A percentile compares a stretch with the other conserved stretches of the same genome.
These are phyloP conservation scores for Mactra quadrangularis DNA, from an alignment of 1,140 invertebrate genomes.

Conservation along the genomic window DNA sequence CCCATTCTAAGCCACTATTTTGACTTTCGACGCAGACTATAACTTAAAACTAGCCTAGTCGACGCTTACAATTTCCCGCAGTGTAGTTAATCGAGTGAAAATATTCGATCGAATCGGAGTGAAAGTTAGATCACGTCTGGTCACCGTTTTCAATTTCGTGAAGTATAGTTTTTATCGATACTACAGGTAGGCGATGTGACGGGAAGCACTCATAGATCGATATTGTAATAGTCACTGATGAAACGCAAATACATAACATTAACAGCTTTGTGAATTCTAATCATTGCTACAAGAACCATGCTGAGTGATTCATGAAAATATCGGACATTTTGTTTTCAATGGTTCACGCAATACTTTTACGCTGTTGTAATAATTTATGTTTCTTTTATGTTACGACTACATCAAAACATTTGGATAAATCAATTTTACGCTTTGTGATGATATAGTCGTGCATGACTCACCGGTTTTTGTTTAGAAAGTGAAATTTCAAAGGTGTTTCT, in stretches of 20 bases:
- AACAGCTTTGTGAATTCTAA: not conserved
- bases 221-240: constrained; percentile 18
- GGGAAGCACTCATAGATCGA: not conserved
- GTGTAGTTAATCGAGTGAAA: too few species aligned
- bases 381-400: not conserved
- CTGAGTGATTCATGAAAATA: constrained; percentile 47
- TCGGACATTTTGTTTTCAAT: not conserved
- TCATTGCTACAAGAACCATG: not conserved
- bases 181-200: too few species aligned
- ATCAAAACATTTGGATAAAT: too few species aligned
- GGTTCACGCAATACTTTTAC: not conserved
- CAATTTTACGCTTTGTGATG: not conserved
- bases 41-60: too few species aligned
- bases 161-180: too few species aligned
- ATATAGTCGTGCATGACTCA: not conserved
- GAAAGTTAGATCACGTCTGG: too few species aligned
- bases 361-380: not conserved
- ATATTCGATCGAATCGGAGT: too few species aligned
- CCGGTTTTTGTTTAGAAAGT: not conserved
- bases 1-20: too few species aligned
- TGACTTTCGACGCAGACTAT: too few species aligned
- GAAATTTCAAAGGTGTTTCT: not conserved
- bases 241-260: constrained; percentile 58
- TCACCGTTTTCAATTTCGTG: too few species aligned
- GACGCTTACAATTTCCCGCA: too few species aligned